Evolutionary conservation across 1,140 invertebrate genomes (phyloP), one percentile per base, ranked within the genome.

Genomic region (Pachyrhynchus sulphureomaculatus): DNA sequence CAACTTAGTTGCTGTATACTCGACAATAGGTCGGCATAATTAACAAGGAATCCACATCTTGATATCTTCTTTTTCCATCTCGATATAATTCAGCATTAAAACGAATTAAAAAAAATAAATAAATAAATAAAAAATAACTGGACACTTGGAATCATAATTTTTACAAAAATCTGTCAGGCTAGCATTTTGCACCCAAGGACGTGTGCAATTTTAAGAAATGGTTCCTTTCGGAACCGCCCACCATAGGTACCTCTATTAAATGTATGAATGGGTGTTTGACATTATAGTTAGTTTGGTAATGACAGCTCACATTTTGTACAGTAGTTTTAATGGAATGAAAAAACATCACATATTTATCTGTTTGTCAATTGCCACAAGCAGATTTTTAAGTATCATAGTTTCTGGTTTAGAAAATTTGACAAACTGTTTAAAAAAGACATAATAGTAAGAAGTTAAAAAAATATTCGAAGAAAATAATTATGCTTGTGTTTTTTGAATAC

Each of bases 201-300:
- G 73, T 71, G 73, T 75, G 73, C 73, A 75, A 74, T 74, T 67
- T 67, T 69, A 60, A 62, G 63, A 49, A 66, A 64, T 63, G 71
- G 72, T 74, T 75, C 68, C 57, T 64, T 72, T 71, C 68, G 67
- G 68, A 72, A 71, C 69, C 71, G 52, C 55, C 60, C 69, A 74
- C 72, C 72, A 73, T 70, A 66, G 72, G 74, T 75, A 75, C 73
- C 73, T 75, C 72, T 71, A 66, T 59, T 65, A 67, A 68, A 64
- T 72, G 71, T 70, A 69, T 73, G 70, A 71, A 65, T 57, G 42
- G 61, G 48, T 68, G 68, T 67, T 70, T 61, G 45, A 51, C 41
- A 15, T 37, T 48, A 47, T 48, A 41, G 39, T 37, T 59, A 59
- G 56, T 34, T 44, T 26, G 45, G 45, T 53, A 71, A 69, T 67